Evolutionary conservation across 2,888 invertebrate genomes (phyloP).

Genomic region (Drosophila leonis): DNA sequence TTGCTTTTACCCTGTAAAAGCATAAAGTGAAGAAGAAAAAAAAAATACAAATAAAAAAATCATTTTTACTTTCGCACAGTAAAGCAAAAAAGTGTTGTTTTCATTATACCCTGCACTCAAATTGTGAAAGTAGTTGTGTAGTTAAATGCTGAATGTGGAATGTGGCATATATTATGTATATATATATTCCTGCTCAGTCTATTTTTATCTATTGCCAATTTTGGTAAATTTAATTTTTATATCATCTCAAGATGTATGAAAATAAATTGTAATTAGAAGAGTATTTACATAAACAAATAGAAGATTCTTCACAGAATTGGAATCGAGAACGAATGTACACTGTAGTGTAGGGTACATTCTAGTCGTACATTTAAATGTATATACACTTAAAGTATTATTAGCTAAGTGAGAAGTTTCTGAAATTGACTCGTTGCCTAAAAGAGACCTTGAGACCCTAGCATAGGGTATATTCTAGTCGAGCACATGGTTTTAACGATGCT

Average conservation of each 20-base stretch:
- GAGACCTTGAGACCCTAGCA: too few species aligned
- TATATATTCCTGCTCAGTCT: neutral
- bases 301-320: neutral
- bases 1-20: constrained; percentile 34
- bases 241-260: too few species aligned
- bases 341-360: neutral
- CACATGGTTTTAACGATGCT: neutral
- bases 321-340: too few species aligned
- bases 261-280: neutral
- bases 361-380: neutral
- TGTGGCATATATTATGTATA: neutral
- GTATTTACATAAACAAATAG: neutral
- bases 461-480: neutral
- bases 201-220: neutral
- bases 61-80: constrained; percentile 65
- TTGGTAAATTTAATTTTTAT: neutral
- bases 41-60: constrained; percentile 39
- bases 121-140: neutral
- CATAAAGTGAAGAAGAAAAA: constrained; percentile 49
- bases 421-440: neutral
- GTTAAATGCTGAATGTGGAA: neutral
- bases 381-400: neutral
- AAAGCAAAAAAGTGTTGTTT: constrained; percentile 43
- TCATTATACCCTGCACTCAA: constrained; percentile 1
- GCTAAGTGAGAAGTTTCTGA: neutral